Evolutionary conservation across 2,888 invertebrate species (phyloP), one percentile per base, ranked within the genome.

Genomic region (Pyrgus malvae): DNA sequence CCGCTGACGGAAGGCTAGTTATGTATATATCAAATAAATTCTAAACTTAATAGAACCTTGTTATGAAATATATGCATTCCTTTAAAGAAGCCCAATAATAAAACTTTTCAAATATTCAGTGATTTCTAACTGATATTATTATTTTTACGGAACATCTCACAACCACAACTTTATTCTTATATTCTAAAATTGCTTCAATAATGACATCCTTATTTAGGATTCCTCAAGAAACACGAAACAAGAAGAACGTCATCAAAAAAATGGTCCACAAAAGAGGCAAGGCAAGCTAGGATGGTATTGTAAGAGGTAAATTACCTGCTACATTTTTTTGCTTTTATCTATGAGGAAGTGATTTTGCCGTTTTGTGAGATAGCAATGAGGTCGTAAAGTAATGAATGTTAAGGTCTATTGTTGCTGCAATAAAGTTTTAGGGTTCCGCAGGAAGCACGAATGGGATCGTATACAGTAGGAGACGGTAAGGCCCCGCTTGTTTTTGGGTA

Each of bases 391-490:
- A 53, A 53, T 53, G 45, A 38, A 38, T 45, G 53, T 31, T 53
- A 53, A 53, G 53, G 53, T 53, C 53, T 53, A 53, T 53, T 53
- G 53, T 53, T 45, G 53, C 38, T 45, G 45, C 53, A 53, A 53
- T 53, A 53, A 53, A 53, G 45, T 53, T 53, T 45, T 53, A 53
- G 53, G 44, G 45, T 45, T 45, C 46, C 46, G 45, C 53, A 53
- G 53, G 53, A 53, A 53, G 45, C 21, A 53, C 45, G 45, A 53
- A 53, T 53, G 45, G 53, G 53, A 53, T 53, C 53, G 45, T 53
- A 53, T 53, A 53, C 45, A 53, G 38, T 53, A 53, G 44, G 21
- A 53, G 44, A 53, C 45, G 53, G 41, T 50, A 42, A 50, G 33
- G 33, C 41, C 45, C 38, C 45, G 45, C 45, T 53, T 45, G 53